Evolutionary conservation across 2,113 vertebrate genomes (phyloP).

Genomic region (Oryzias woworae): DNA sequence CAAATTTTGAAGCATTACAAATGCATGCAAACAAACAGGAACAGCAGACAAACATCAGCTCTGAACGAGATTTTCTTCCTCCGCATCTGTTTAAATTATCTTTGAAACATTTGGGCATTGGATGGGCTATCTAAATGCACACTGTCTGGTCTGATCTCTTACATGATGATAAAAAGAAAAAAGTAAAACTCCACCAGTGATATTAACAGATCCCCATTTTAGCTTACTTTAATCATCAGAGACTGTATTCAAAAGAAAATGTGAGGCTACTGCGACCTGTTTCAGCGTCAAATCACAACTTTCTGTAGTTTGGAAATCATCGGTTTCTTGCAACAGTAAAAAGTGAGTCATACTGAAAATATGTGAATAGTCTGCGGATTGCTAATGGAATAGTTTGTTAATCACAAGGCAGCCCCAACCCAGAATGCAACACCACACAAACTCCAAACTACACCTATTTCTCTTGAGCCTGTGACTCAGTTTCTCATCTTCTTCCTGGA

Average conservation of each 20-base stretch:
- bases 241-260: conserved; percentile 14
- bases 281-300: too few relatives aligned
- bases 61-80: background rate
- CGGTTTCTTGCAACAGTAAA: background rate
- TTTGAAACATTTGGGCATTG: too few relatives aligned
- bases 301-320: too few relatives aligned
- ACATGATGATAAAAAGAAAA: conserved; percentile 9
- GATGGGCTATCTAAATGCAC: background rate
- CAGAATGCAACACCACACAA: background rate
- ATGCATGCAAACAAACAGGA: background rate
- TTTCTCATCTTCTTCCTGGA: too few relatives aligned
- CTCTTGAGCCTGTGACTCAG: too few relatives aligned
- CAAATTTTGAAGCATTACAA: background rate
- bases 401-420: background rate
- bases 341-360: background rate
- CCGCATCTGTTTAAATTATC: too few relatives aligned
- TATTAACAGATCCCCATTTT: background rate
- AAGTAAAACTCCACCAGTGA: conserved; percentile 19
- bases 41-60: background rate
- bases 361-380: background rate
- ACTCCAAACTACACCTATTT: too few relatives aligned
- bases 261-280: background rate
- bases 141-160: conserved; percentile 11
- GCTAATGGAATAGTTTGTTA: background rate
- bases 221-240: conserved; percentile 4